Base-by-base conservation (phyloP, 2,888 invertebrate species). In the Parascotia fuliginaria region DNA sequence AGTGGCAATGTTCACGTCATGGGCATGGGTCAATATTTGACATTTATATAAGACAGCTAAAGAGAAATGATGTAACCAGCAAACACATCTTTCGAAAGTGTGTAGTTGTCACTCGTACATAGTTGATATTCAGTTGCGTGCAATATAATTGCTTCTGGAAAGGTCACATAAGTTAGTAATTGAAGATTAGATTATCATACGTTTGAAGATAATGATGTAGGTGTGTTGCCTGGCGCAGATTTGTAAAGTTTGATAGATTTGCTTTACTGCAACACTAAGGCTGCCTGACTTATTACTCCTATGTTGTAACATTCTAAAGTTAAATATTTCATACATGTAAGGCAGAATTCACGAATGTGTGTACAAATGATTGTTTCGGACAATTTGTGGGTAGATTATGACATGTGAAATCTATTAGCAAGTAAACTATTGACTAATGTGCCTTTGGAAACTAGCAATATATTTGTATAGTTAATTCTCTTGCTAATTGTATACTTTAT, bases 11-110 rank as follows among this genome's bases (percentile, higher is more conserved):
- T 69, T 66, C 75, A 59, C 80, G 83, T 81, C 85, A 81, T 76
- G 77, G 89, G 90, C 85, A 81, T 76, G 77, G 89, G 90, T 91
- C 88, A 90, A 80, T 81, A 82, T 89, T 85, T 89, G 89, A 82
- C 89, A 90, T 91, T 92, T 89, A 73, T 77, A 74, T 71, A 55
- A 66, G 72, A 45, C 40, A 39, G 51, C 31, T 70, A 74, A 77
- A 77, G 75, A 77, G 54, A 68, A 73, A 78, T 88, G 83, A 85
- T 68, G 79, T 83, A 85, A 87, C 64, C 54, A 54, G 69, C 67
- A 57, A 71, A 56, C 56, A 58, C 39, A 48, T 65, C 61, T 86
- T 85, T 73, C 81, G 77, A 84, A 87, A 87, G 70, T 63, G 65
- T 63, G 64, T 42, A 78, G 74, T 80, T 82, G 84, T 85, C 83